phyloP scores from a whole-genome alignment of 1,140 invertebrate genomes.

The Whitmania pigra region DNA sequence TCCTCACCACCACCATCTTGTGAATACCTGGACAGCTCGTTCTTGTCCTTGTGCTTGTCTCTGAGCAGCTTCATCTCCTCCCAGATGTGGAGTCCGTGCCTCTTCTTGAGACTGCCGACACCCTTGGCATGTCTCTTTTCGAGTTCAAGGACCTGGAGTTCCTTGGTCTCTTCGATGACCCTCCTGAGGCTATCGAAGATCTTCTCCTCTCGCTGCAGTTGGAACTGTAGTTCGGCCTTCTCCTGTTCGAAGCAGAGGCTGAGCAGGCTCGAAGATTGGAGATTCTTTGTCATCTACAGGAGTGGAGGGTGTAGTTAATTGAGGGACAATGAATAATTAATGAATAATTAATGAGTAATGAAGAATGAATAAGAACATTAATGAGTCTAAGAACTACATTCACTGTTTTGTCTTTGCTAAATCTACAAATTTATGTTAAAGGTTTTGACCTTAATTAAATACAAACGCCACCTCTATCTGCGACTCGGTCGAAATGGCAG shows the following conservation, averaged over 20 bases:
- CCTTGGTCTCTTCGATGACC: constrained; percentile 62
- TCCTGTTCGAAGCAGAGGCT: constrained; percentile 57
- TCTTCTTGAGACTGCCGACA: constrained; percentile 63
- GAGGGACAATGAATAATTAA: not conserved
- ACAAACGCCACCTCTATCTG: not conserved
- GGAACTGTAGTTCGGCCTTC: constrained; percentile 60
- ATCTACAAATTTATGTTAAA: too few species aligned
- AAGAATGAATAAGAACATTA: too few species aligned
- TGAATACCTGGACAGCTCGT: constrained; percentile 61
- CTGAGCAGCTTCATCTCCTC: constrained; percentile 71
- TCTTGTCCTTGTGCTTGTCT: constrained; percentile 70
- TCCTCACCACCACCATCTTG: not conserved
- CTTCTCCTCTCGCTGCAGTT: constrained; percentile 69
- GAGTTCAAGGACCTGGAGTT: constrained; percentile 58
- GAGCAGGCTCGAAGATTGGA: constrained; percentile 56
- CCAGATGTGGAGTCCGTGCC: constrained; percentile 63
- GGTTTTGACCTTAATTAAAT: too few species aligned
- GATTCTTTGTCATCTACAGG: constrained; percentile 43
- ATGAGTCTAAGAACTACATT: too few species aligned
- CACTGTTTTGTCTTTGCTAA: too few species aligned
- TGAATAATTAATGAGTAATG: not conserved
- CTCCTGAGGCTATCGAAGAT: constrained; percentile 57
- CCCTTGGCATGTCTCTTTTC: constrained; percentile 41
- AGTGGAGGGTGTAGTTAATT: not conserved
- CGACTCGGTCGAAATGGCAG: not conserved